Conservation (phyloP, 2,888 invertebrate genomes). For the Pogonocherus hispidulus region DNA sequence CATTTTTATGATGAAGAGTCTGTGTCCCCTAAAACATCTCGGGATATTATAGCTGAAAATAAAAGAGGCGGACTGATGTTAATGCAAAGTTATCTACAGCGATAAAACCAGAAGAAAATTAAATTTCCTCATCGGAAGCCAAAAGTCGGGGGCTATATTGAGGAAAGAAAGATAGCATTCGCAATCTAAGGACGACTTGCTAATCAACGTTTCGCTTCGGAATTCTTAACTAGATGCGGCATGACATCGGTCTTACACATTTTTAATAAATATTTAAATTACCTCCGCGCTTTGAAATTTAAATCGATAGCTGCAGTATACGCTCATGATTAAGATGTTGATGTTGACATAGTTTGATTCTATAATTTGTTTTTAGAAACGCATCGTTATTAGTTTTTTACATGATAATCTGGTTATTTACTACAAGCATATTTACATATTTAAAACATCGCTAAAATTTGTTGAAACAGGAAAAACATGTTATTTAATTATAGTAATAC, state of each 20-base stretch:
- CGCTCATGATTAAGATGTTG: neutral
- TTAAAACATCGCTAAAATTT: too few species aligned
- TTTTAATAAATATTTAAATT: conserved; percentile 18
- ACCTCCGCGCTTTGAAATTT: neutral
- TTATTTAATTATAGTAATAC: too few species aligned
- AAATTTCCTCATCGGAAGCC: conserved; percentile 53
- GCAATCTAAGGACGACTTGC: conserved; percentile 15
- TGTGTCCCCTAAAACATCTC: conserved; percentile 12
- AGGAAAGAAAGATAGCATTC: conserved; percentile 19
- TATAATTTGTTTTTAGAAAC: neutral
- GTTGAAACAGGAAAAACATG: too few species aligned
- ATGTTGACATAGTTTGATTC: neutral
- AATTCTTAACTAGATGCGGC: conserved; percentile 8
- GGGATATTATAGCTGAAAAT: conserved; percentile 23
- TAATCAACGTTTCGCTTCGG: conserved; percentile 11
- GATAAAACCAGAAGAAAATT: conserved; percentile 48
- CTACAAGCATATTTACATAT: too few species aligned
- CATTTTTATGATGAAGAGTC: conserved; percentile 24
- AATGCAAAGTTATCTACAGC: conserved; percentile 28
- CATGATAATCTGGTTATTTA: too few species aligned
- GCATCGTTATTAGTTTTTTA: too few species aligned
- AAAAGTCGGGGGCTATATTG: conserved; percentile 10
- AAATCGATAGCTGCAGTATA: neutral
- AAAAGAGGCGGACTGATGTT: conserved; percentile 25
- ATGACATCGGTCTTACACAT: conserved; percentile 8